Percentiles rank a stretch among this genome's conserved stretches.
These are phyloP conservation scores for Rhinoraja longicauda DNA, from an alignment of 2,797 vertebrate genomes.

Conservation along the genomic window DNA sequence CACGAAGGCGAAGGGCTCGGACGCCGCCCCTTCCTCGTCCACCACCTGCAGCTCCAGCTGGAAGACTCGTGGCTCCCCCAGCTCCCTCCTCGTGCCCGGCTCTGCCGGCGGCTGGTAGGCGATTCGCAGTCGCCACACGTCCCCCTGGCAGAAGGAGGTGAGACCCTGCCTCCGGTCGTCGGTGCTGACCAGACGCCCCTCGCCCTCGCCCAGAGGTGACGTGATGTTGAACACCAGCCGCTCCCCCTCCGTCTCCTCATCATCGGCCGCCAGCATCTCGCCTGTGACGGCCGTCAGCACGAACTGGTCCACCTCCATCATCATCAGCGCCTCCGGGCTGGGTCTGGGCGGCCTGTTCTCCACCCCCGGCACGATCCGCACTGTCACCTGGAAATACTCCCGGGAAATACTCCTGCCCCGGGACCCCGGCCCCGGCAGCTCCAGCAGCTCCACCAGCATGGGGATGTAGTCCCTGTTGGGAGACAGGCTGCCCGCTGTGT, in stretches of 20 bases:
- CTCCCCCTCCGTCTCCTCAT: slow-evolving; percentile 63
- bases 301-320: slow-evolving; percentile 77
- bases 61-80: too few species aligned
- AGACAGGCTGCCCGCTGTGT: slow-evolving; percentile 62
- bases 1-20: slow-evolving; percentile 73
- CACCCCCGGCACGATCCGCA: slow-evolving; percentile 65
- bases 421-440: slow-evolving; percentile 51
- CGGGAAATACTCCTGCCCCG: slow-evolving; percentile 72
- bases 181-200: slow-evolving; percentile 74
- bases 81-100: too few species aligned
- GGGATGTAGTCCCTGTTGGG: slow-evolving; percentile 73
- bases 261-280: slow-evolving; percentile 74
- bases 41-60: slow-evolving; percentile 76
- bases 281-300: slow-evolving; percentile 73
- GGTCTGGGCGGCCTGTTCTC: slow-evolving; percentile 67
- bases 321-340: slow-evolving; percentile 70
- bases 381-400: slow-evolving; percentile 76
- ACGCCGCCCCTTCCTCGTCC: slow-evolving; percentile 67
- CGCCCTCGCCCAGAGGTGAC: slow-evolving; percentile 53
- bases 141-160: slow-evolving; percentile 75
- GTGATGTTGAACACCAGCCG: slow-evolving; percentile 77
- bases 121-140: slow-evolving; percentile 76
- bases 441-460: slow-evolving; percentile 68
- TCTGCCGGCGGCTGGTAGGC: slow-evolving; percentile 73
- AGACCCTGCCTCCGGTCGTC: slow-evolving; percentile 72